A percentile compares a stretch with the other conserved stretches of the same genome.
phyloP scores from a whole-genome alignment of 2,888 invertebrate species.

The Autographa pulchrina region DNA sequence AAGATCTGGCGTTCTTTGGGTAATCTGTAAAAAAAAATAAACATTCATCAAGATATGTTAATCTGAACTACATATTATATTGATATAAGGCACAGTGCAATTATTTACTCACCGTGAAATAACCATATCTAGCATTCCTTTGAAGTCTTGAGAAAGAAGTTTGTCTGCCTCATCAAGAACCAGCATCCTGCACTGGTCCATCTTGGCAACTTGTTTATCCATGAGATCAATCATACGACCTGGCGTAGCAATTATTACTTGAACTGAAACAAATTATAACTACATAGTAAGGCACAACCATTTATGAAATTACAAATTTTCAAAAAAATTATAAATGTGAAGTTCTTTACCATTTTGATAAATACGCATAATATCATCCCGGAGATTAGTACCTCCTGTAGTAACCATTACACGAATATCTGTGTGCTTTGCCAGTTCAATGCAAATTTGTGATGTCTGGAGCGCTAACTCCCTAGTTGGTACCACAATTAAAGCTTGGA shows the following conservation, averaged over 20 bases:
- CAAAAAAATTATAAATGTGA: conserved; percentile 23
- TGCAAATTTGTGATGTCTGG: conserved; percentile 99
- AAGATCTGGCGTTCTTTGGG: conserved; percentile 99
- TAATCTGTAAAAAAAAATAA: conserved; percentile 89
- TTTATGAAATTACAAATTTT: neutral
- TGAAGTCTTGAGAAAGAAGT: conserved; percentile 99
- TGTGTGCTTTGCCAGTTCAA: conserved; percentile 99
- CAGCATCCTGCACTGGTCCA: conserved; percentile 98
- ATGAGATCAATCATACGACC: conserved; percentile 99
- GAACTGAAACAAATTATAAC: conserved; percentile 90
- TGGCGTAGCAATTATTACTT: conserved; percentile 99
- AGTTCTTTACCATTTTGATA: conserved; percentile 96
- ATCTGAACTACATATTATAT: neutral
- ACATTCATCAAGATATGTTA: neutral
- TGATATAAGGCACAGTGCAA: neutral
- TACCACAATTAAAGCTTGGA: conserved; percentile 99
- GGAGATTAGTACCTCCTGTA: conserved; percentile 98
- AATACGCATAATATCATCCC: conserved; percentile 99
- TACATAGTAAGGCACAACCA: conserved; percentile 11
- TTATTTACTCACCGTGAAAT: conserved; percentile 90
- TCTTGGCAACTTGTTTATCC: conserved; percentile 98
- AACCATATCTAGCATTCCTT: conserved; percentile 99
- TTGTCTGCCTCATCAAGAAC: conserved; percentile 99
- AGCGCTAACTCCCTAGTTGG: conserved; percentile 99
- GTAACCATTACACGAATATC: conserved; percentile 99